Base-by-base conservation (phyloP, 2,888 invertebrate species). In the Morpho achilles region DNA sequence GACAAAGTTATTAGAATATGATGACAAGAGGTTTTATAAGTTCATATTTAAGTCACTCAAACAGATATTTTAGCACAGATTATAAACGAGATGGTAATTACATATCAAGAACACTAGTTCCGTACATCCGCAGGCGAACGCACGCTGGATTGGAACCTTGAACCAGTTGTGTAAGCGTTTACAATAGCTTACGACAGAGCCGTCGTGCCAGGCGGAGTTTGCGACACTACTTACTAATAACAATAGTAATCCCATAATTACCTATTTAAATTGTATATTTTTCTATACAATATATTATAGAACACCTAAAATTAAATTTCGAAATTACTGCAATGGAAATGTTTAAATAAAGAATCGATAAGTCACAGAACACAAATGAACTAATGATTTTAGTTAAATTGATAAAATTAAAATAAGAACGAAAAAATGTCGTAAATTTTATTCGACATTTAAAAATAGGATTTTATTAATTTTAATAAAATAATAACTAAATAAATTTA, bases 121-220 rank as follows among this genome's bases (percentile, higher is more conserved):
- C 87, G 84, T 72, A 86, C 82, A 87, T 88, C 88, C 87, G 86
- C 75, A 72, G 85, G 84, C 87, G 84, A 88, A 82, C 81, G 89
- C 82, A 84, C 81, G 80, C 76, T 72, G 77, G 79, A 78, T 73
- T 69, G 74, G 77, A 87, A 87, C 89, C 89, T 90, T 90, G 90
- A 88, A 87, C 88, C 87, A 89, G 73, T 90, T 90, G 89, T 81
- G 88, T 86, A 88, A 89, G 82, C 78, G 72, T 72, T 76, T 76
- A 87, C 87, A 87, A 87, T 88, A 78, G 84, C 80, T 89, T 89
- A 84, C 90, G 82, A 86, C 84, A 89, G 80, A 74, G 69, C 70
- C 65, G 69, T 73, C 70, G 81, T 80, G 83, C 84, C 82, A 78
- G 82, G 79, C 84, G 76, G 79, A 71, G 75, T 75, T 88, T 89